phyloP scores from a whole-genome alignment of 2,113 vertebrate genomes.

The Ctenodactylus gundi region DNA sequence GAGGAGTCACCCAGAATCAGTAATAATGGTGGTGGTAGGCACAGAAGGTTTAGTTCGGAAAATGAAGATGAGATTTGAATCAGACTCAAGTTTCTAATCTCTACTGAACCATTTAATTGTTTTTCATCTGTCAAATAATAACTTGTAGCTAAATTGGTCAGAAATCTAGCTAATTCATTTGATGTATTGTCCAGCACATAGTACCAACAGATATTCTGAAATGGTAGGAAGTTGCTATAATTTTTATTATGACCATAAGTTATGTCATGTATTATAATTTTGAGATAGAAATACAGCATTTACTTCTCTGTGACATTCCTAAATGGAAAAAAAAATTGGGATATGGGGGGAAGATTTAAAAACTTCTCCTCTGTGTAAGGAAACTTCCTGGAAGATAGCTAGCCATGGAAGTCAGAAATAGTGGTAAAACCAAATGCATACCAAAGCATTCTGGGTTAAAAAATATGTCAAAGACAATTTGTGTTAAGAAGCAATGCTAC shows the following conservation, averaged over 20 bases:
- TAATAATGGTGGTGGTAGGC: accelerated
- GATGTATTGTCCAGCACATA: neutral
- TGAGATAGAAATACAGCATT: neutral
- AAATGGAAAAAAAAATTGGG: neutral
- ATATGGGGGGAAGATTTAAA: neutral
- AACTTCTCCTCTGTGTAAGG: neutral
- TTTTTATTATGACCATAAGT: neutral
- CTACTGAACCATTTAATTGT: neutral
- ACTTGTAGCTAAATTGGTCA: neutral
- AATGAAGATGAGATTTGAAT: neutral
- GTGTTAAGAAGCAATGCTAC: neutral
- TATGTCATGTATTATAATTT: neutral
- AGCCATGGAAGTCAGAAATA: neutral
- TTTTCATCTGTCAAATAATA: neutral
- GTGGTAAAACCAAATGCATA: neutral
- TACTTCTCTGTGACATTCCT: neutral
- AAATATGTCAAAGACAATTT: no score
- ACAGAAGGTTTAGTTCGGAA: neutral
- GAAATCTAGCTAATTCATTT: neutral
- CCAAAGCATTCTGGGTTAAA: accelerated
- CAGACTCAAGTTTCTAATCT: neutral
- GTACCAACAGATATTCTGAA: neutral
- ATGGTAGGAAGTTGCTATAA: neutral
- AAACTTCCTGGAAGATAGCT: neutral
- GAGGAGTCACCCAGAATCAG: accelerated